These are phyloP conservation scores for Cyprinus carpio DNA, from an alignment of 2,113 vertebrate genomes.

Conservation along the genomic window DNA sequence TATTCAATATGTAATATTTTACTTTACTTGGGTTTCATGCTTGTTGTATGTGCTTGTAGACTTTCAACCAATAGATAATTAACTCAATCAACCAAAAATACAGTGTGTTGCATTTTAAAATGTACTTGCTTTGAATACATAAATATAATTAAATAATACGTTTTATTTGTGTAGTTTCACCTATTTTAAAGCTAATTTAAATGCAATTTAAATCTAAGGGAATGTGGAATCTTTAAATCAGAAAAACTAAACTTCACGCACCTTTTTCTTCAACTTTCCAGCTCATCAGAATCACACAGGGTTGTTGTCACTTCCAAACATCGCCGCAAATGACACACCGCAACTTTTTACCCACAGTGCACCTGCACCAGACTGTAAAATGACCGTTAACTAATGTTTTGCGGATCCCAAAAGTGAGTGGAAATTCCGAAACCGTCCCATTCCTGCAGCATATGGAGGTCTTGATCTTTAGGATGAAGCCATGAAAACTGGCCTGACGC, in stretches of 20 bases:
- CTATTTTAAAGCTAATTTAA: background rate
- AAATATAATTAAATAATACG: background rate
- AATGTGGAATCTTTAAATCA: background rate
- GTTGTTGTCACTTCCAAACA: background rate
- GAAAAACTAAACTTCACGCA: background rate
- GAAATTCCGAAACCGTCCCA: constrained; percentile 55
- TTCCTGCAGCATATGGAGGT: constrained; percentile 58
- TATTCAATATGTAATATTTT: background rate
- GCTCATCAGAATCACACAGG: background rate
- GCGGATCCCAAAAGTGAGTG: constrained; percentile 59
- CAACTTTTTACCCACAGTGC: constrained; percentile 33
- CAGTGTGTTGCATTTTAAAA: background rate
- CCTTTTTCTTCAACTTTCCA: background rate
- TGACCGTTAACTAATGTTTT: background rate
- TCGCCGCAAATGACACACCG: background rate
- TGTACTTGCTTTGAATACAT: background rate
- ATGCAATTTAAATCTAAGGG: background rate
- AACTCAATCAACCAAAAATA: background rate
- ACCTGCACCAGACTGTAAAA: constrained; percentile 62
- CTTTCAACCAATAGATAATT: background rate
- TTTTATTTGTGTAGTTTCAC: background rate
- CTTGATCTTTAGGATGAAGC: constrained; percentile 65
- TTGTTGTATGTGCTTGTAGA: background rate
- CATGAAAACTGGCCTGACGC: constrained; percentile 63
- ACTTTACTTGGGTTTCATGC: background rate